phyloP scores from a whole-genome alignment of 2,888 invertebrate genomes.

The Aphodius sticticus region DNA sequence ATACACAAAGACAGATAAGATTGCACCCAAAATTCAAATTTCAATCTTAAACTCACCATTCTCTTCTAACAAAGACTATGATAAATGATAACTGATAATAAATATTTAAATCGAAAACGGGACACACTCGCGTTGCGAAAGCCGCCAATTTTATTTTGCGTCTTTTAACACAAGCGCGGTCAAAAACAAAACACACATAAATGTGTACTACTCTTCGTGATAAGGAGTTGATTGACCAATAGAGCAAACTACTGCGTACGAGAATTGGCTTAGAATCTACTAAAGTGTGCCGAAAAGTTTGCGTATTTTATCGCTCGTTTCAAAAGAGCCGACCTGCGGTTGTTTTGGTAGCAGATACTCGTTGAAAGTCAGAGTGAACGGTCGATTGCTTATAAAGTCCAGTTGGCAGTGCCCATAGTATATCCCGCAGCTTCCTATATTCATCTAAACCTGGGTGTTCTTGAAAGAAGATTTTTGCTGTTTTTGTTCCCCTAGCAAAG shows the following conservation, averaged over 20 bases:
- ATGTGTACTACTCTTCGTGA: neutral
- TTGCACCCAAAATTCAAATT: no score
- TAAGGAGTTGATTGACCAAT: neutral
- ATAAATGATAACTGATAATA: neutral
- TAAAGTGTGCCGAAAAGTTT: neutral
- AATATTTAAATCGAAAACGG: neutral
- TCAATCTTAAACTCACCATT: neutral
- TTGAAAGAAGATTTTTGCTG: neutral
- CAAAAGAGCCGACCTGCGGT: conserved; percentile 11
- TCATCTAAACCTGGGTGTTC: neutral
- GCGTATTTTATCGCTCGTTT: neutral
- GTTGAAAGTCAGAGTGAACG: neutral
- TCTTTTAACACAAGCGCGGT: neutral
- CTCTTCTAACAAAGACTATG: neutral
- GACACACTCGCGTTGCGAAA: neutral
- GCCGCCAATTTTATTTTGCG: neutral
- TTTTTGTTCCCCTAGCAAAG: neutral
- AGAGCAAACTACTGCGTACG: neutral
- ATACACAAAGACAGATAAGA: neutral
- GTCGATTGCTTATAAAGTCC: neutral
- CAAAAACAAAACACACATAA: neutral
- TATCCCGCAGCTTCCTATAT: neutral
- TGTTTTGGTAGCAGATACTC: neutral
- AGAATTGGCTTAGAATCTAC: neutral
- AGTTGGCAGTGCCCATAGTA: neutral